Percentiles rank a stretch among this genome's conserved stretches.
Evolutionary conservation across 2,888 invertebrate species (phyloP).

Genomic region (Acronicta alni): DNA sequence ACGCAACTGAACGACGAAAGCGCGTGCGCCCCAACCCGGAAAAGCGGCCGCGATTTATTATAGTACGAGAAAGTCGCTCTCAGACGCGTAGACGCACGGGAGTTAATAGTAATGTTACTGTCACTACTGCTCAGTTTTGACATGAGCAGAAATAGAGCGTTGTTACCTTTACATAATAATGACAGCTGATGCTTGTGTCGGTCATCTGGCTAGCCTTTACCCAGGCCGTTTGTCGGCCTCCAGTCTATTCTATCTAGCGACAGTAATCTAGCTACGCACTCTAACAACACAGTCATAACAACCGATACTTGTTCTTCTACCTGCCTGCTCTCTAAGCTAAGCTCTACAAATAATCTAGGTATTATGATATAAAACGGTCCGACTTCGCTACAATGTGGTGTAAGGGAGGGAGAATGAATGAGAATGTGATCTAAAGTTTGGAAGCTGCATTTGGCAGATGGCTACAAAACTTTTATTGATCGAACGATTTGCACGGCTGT

Average conservation of each 20-base stretch:
- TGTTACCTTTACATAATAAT: conserved; percentile 29
- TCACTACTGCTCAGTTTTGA: conserved; percentile 22
- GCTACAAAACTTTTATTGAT: not conserved
- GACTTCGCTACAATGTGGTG: not conserved
- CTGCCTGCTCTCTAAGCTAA: no score
- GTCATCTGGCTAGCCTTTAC: not conserved
- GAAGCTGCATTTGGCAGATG: not conserved
- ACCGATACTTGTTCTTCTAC: no score
- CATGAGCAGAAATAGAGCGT: conserved; percentile 42
- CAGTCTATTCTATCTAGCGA: not conserved
- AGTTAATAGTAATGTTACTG: conserved; percentile 48
- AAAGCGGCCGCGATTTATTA: conserved; percentile 83
- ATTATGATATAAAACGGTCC: no score
- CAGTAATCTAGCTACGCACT: no score
- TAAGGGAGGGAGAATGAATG: not conserved
- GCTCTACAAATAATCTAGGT: no score
- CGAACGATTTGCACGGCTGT: not conserved
- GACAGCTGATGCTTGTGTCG: conserved; percentile 29
- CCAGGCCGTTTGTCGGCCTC: not conserved
- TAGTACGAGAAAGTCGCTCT: conserved; percentile 71
- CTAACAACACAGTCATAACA: no score
- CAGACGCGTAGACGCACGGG: conserved; percentile 69
- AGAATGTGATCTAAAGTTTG: not conserved
- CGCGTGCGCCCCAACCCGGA: conserved; percentile 80
- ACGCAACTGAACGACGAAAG: conserved; percentile 78